Base-by-base conservation (phyloP, 2,113 vertebrate species). In the Urocolius indicus region DNA sequence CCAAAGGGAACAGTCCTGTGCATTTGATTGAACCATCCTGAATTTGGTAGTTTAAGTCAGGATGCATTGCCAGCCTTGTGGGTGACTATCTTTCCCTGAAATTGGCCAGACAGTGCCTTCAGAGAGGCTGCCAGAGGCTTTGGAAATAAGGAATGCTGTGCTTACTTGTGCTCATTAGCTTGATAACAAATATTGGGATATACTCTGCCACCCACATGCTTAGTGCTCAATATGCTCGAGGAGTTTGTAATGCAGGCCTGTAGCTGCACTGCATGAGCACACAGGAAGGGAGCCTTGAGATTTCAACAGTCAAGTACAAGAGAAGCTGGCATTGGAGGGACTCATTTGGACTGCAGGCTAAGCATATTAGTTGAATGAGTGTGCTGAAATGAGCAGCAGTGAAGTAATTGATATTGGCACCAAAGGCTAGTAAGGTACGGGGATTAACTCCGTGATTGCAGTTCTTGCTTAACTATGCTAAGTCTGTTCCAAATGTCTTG, bases 391-490 rank as follows among this genome's bases (percentile, higher is more conserved):
- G 16, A 94, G 86, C 57, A 65, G 73, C 68, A 62, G 49, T 72
- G 41, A 89, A 84, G 38, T 88, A 91, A 93, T 84, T 93, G 82
- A 69, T 95, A 77, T 17, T 92, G 58, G 84, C 88, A 92, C 48
- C 29, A n/a, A 74, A 75, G 68, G 65, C 72, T 27, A 10, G 57
- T 46, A 22, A 68, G 68, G 57, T 89, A 94, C 90, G 6, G 10
- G 86, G 90, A 86, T 95, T 95, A 95, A 81, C 49, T 88, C 61
- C 68, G 76, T 75, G 58, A 75, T 43, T 92, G 83, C 76, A 92
- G 54, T 46, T 84, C 68, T 57, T 67, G 34, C 58, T 89, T 90
- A 7, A 9, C 79, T 72, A 2, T 58, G 78, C 17, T 73, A 59
- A 84, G 22, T 78, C 67, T 68, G 19, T 58, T 93, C 52, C 19